Base-by-base conservation (phyloP, 2,113 vertebrate genomes). In the Galbula dea region DNA sequence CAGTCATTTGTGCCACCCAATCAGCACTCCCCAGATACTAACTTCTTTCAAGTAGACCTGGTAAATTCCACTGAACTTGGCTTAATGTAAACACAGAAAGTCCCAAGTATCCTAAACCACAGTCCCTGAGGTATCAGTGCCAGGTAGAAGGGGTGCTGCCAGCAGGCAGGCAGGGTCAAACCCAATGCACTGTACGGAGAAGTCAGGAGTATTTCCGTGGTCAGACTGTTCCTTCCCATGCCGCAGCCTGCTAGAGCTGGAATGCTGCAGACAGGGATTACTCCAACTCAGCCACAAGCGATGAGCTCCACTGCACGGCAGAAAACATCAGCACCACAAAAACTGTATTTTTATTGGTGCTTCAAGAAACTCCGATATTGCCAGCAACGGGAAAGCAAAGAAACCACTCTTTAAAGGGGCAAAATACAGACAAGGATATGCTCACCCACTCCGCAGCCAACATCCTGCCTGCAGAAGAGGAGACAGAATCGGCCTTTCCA, bases 401-500 rank as follows among this genome's bases (percentile, higher is more conserved):
- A 11, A 48, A 43, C 7, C 3, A 18, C 21, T 71, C 37, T 52
- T 65, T 32, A 58, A 51, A 34, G 0, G 3, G 16, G 39, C 7
- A 71, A 78, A 79, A 48, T 7, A 36, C 1, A 29, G 30, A 57
- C 52, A 80, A 69, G 77, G 55, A 54, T 46, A 41, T 0, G 2
- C 54, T 83, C 20, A 13, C 46, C 34, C 30, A 2, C 46, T 36
- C 81, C 4, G 6, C 15, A 63, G 81, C 43, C 69, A 62, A 73
- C 58, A 71, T 39, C 9, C 76, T 45, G 73, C 68, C 68, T 39
- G 63, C 3, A 39, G 46, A 43, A 22, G 24, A 88, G 87, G 73
- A 95, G 88, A 89, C 17, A 93, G 78, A 93, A 96, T 67, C 19
- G 29, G 63, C 93, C 84, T 81, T 96, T 92, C 90, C 83, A 90